Evolutionary conservation across 1,140 invertebrate species (phyloP).

Genomic region (Drosophila arizonae): DNA sequence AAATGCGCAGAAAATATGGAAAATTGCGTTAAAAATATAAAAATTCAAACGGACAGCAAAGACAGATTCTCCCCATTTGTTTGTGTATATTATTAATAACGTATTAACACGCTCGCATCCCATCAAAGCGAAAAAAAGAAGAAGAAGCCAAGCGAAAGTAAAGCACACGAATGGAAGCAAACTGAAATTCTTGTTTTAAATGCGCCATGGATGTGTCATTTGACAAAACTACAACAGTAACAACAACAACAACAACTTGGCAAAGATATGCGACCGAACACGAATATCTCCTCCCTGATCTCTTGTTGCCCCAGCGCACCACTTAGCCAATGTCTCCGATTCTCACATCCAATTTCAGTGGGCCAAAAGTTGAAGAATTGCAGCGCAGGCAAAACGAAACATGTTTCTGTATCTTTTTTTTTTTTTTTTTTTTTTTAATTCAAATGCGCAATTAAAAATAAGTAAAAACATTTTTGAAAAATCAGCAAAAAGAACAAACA

Average conservation of each 20-base stretch:
- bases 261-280: slow-evolving; percentile 64
- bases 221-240: slow-evolving; percentile 34
- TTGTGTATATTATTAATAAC: slow-evolving; percentile 69
- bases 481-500: slow-evolving; percentile 1
- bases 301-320: neutral
- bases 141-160: slow-evolving; percentile 6
- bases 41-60: slow-evolving; percentile 37
- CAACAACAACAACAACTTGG: slow-evolving; percentile 38
- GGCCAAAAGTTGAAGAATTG: slow-evolving; percentile 54
- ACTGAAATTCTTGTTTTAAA: slow-evolving; percentile 53
- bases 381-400: slow-evolving; percentile 44
- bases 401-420: neutral
- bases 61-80: slow-evolving; percentile 40
- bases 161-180: slow-evolving; percentile 22
- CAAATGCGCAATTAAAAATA: slow-evolving; percentile 27
- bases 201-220: slow-evolving; percentile 71
- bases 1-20: slow-evolving; percentile 35
- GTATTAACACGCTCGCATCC: slow-evolving; percentile 66
- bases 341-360: slow-evolving; percentile 30
- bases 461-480: slow-evolving; percentile 12
- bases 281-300: slow-evolving; percentile 40
- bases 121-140: slow-evolving; percentile 25
- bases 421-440: too few species aligned
- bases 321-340: neutral
- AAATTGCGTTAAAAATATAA: slow-evolving; percentile 34